These are phyloP conservation scores for Dioctria linearis DNA, from an alignment of 2,888 invertebrate species.

Conservation along the genomic window DNA sequence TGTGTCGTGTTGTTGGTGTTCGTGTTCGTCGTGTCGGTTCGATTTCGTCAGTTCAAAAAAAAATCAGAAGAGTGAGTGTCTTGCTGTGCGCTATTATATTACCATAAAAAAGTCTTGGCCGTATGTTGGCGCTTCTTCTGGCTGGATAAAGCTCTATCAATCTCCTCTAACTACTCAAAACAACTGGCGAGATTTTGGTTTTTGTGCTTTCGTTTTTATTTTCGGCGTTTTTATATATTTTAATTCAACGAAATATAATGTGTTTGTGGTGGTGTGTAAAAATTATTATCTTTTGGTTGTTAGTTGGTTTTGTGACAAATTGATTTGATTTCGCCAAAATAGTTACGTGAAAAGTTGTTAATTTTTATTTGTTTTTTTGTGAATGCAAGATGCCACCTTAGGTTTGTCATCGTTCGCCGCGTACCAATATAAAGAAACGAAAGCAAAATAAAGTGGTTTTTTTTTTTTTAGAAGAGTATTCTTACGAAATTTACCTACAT, in stretches of 20 bases:
- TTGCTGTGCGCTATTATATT: neutral
- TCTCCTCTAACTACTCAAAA: neutral
- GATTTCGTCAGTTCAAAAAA: neutral
- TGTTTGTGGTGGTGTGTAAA: slow-evolving; percentile 5
- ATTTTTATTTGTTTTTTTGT: no score
- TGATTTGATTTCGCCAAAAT: neutral
- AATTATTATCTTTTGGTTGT: neutral
- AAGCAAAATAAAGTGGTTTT: no score
- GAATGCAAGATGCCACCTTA: no score
- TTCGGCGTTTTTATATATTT: neutral
- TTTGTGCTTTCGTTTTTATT: slow-evolving; percentile 39
- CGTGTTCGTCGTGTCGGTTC: slow-evolving; percentile 19
- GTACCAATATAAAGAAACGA: no score
- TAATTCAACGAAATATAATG: slow-evolving; percentile 7
- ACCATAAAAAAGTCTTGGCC: slow-evolving; percentile 19
- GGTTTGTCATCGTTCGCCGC: no score
- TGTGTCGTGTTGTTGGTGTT: slow-evolving; percentile 4
- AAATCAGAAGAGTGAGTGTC: no score
- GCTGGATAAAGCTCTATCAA: neutral
- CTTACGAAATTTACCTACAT: neutral
- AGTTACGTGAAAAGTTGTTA: no score
- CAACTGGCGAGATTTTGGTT: neutral
- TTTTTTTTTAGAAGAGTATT: no score
- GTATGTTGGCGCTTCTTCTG: neutral
- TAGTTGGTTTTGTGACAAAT: slow-evolving; percentile 18